Evolutionary conservation across 30 jellyfish, hydroid and myxozoan genomes (phyloP).

Genomic region (Cassiopea xamachana): DNA sequence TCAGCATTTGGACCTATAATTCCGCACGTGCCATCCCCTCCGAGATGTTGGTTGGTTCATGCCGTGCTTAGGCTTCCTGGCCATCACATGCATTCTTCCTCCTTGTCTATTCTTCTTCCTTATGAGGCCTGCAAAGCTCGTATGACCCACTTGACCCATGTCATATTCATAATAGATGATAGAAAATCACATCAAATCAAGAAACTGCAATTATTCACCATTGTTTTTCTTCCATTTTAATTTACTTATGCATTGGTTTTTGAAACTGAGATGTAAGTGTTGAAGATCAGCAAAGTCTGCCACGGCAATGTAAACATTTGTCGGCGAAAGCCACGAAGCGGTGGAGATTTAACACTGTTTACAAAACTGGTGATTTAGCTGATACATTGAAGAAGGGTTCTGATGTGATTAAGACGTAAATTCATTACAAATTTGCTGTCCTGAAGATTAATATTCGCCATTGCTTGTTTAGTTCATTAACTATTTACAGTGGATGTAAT

Average conservation of each 20-base stretch:
- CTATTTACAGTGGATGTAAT: constrained; percentile 49
- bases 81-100: too few relatives aligned
- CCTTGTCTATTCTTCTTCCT: neutral
- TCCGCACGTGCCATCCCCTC: too few relatives aligned
- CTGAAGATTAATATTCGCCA: constrained; percentile 42
- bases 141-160: constrained; percentile 17
- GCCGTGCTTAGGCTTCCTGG: neutral
- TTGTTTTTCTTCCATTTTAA: constrained; percentile 44
- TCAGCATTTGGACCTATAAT: neutral
- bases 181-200: constrained; percentile 44
- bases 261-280: constrained; percentile 60
- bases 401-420: constrained; percentile 47
- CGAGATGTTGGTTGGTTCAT: too few relatives aligned
- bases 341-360: constrained; percentile 49
- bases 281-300: constrained; percentile 39
- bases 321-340: constrained; percentile 46
- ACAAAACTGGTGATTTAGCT: constrained; percentile 60
- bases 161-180: constrained; percentile 47
- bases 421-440: constrained; percentile 68
- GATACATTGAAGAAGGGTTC: constrained; percentile 48
- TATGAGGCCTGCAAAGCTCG: neutral
- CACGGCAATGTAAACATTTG: constrained; percentile 48
- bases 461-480: constrained; percentile 78
- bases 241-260: constrained; percentile 66
- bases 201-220: constrained; percentile 29